Percentiles rank a stretch among this genome's conserved stretches.
Conservation (phyloP, 2,797 vertebrate species). For the Hephaestus fuliginosus region DNA sequence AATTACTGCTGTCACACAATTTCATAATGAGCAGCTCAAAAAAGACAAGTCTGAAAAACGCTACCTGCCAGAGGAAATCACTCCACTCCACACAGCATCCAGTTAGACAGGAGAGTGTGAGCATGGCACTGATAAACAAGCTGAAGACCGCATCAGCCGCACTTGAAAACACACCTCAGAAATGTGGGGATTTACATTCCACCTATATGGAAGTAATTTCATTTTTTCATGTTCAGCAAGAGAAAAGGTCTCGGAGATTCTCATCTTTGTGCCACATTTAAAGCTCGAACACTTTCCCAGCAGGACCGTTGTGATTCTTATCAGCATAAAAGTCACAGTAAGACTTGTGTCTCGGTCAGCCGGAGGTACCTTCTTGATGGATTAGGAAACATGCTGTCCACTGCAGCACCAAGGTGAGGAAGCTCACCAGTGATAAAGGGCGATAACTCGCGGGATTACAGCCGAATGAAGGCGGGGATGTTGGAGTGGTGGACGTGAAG, state of each 20-base stretch:
- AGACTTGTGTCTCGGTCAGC: neutral
- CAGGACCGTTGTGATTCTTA: neutral
- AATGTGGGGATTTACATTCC: neutral
- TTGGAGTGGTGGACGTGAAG: slow-evolving; percentile 34
- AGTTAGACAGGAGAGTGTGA: slow-evolving; percentile 3
- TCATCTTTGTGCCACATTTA: neutral
- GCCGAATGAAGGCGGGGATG: slow-evolving; percentile 36
- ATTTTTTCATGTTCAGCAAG: neutral
- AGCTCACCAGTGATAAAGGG: slow-evolving; percentile 37
- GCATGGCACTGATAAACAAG: slow-evolving; percentile 1
- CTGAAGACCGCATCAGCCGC: neutral
- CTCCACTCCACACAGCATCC: neutral
- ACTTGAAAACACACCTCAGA: neutral
- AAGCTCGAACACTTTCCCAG: neutral
- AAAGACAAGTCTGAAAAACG: slow-evolving; percentile 16
- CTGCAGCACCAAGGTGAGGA: slow-evolving; percentile 25
- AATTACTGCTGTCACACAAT: slow-evolving; percentile 18
- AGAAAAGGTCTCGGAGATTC: neutral
- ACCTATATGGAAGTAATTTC: neutral
- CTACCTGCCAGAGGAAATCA: slow-evolving; percentile 12
- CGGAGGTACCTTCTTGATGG: slow-evolving; percentile 29
- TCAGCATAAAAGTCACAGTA: slow-evolving; percentile 15
- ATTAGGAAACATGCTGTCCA: slow-evolving; percentile 29
- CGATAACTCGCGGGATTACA: slow-evolving; percentile 57
- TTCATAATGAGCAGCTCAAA: slow-evolving; percentile 12